Base-by-base conservation (phyloP, 2,888 invertebrate species). In the Nebria salina region DNA sequence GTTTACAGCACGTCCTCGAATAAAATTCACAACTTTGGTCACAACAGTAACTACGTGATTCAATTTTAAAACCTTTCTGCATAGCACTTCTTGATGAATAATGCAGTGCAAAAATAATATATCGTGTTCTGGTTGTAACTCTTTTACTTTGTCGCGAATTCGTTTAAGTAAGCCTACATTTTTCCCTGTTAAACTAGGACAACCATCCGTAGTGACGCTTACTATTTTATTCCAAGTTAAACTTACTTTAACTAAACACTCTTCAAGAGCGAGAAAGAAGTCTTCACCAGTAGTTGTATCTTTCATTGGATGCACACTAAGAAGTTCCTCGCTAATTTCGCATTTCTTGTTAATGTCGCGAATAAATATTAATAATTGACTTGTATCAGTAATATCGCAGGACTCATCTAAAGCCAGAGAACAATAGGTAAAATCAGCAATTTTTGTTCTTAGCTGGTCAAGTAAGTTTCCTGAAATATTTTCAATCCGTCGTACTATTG, bases 21-120 rank as follows among this genome's bases (percentile, higher is more conserved):
- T 83, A 81, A 65, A 81, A 83, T 84, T 84, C 81, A 83, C 82
- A 81, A 82, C 34, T 74, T 83, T 83, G n/a, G 82, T 83, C 76
- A 83, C 74, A 77, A 83, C 79, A 81, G 78, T 77, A 80, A 83
- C 74, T 42, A 83, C 83, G 79, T 83, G 83, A 74, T 83, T 82
- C 82, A 84, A 79, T 78, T 84, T 82, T 77, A 83, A 80, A 73
- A 82, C 84, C 77, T 82, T 82, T 84, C 82, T 83, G 82, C 84
- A 83, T 70, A 84, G 82, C n/a, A 82, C 82, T 82, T 84, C 81
- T 81, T 84, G 83, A 82, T 84, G 84, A 78, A 84, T 83, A 74
- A 84, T 82, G 82, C 83, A 84, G 82, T 84, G 83, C 68, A 83
- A 77, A 83, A 83, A 83, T 76, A 83, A 72, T 81, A 84, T 82